Conservation (phyloP, 2,888 invertebrate genomes). For the Lasioglossum figueresi region DNA sequence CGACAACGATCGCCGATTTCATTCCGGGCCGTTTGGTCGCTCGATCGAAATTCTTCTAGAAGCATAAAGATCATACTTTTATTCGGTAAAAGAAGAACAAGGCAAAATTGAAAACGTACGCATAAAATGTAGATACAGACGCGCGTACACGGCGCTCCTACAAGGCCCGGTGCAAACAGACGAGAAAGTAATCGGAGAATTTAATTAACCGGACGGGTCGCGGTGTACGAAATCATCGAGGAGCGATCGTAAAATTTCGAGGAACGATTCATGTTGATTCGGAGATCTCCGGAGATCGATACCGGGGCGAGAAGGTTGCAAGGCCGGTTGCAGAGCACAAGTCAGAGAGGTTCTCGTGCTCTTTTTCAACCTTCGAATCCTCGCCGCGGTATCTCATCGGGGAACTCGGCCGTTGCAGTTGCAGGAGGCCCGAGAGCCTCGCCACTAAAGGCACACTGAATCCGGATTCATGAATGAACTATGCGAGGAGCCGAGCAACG, state of each 20-base stretch:
- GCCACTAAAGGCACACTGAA: conserved; percentile 73
- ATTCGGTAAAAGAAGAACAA: no score
- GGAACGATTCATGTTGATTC: background rate
- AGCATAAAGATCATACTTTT: no score
- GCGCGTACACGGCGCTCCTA: background rate
- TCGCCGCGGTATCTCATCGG: conserved; percentile 18
- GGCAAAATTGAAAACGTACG: no score
- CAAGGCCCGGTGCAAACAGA: background rate
- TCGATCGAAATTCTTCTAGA: no score
- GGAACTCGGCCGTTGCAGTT: conserved; percentile 29
- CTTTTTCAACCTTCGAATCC: conserved; percentile 42
- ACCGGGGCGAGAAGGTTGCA: conserved; percentile 11
- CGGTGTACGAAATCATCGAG: background rate
- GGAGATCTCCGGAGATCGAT: background rate
- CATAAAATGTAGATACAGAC: background rate
- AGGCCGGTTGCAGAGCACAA: conserved; percentile 23
- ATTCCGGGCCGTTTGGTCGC: background rate
- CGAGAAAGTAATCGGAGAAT: background rate
- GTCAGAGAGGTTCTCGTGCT: background rate
- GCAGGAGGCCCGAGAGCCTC: conserved; percentile 31
- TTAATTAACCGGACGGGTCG: background rate
- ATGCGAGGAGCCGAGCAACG: conserved; percentile 74
- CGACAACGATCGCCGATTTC: background rate
- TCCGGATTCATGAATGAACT: conserved; percentile 80
- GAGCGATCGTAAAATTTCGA: background rate